A percentile compares a stretch with the other conserved stretches of the same genome.
phyloP scores from a whole-genome alignment of 2,797 vertebrate species.

The Pithecia hirsuta region DNA sequence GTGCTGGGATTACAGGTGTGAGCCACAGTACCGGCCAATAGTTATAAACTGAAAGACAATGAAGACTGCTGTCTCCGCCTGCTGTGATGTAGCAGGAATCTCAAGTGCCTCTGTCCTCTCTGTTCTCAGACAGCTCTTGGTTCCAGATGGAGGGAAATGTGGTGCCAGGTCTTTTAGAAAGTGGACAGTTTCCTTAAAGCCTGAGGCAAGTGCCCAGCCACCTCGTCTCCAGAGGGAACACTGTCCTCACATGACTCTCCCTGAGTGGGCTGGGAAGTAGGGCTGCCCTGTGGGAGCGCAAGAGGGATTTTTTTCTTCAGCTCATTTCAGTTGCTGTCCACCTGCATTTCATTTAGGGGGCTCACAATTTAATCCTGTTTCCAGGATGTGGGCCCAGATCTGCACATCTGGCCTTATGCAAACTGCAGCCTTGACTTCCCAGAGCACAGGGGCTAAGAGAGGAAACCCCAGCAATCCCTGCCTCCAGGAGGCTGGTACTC shows the following conservation, averaged over 20 bases:
- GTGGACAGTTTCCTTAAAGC: background rate
- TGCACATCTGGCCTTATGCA: background rate
- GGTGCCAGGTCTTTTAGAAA: background rate
- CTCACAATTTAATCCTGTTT: background rate
- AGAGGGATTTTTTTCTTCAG: background rate
- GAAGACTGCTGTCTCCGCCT: background rate
- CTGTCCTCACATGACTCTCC: accelerated
- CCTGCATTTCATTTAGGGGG: background rate
- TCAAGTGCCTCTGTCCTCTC: background rate
- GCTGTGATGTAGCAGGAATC: background rate
- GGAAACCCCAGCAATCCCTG: background rate
- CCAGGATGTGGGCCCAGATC: no score
- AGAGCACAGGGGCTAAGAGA: accelerated
- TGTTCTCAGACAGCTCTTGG: background rate
- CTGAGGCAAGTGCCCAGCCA: background rate
- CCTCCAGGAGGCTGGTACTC: background rate
- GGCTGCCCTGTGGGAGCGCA: background rate
- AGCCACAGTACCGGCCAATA: background rate
- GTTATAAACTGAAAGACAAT: background rate
- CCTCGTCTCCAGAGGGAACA: background rate
- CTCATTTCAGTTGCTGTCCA: no score
- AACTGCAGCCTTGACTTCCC: background rate
- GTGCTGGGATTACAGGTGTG: background rate
- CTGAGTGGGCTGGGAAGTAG: background rate
- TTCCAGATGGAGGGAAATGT: no score